Evolutionary conservation across 2,888 invertebrate species (phyloP), one percentile per base, ranked within the genome.

Genomic region (Branchellion lobata): DNA sequence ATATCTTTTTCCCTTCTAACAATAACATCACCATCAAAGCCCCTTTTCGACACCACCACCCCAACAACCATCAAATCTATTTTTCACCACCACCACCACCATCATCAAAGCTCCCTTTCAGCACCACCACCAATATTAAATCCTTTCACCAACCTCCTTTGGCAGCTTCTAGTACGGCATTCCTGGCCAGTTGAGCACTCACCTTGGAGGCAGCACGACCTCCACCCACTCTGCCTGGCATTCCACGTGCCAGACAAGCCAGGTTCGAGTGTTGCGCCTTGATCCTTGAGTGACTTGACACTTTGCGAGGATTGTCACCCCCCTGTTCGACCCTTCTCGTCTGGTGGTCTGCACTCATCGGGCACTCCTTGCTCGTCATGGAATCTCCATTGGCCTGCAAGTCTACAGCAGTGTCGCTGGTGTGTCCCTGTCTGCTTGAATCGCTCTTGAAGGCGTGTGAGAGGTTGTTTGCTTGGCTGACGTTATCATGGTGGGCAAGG

Each of bases 161-260:
- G 40, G 40, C 5, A 14, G 14, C 40, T 14, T 40, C 40, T 40
- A 40, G 40, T 14, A 40, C 8, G 40, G 40, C 40, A 40, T 14
- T 40, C 40, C 40, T 40, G 40, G 40, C 40, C 14, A 14, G 8
- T 14, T 40, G 40, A 14, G 14, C 40, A 40, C 40, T 57, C n/a
- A n/a, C n/a, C 24, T 57, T 57, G 61, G 61, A 57, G 61, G 61
- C 61, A 18, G 61, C 61, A 8, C 61, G 3, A 5, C 61, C 61
- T 5, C 8, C 61, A 5, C n/a, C 61, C 5, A 5, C 61, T n/a
- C 61, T 57, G 61, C 61, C 61, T 3, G 11, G 3, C 61, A 57
- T 57, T 5, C 61, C 61, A 3, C 24, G 61, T 24, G 61, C 61
- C 24, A 57, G 24, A 5, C 11, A 18, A 3, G 61, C 61, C 61